Conservation (phyloP, 2,113 vertebrate genomes). For the Poicephalus gulielmi region DNA sequence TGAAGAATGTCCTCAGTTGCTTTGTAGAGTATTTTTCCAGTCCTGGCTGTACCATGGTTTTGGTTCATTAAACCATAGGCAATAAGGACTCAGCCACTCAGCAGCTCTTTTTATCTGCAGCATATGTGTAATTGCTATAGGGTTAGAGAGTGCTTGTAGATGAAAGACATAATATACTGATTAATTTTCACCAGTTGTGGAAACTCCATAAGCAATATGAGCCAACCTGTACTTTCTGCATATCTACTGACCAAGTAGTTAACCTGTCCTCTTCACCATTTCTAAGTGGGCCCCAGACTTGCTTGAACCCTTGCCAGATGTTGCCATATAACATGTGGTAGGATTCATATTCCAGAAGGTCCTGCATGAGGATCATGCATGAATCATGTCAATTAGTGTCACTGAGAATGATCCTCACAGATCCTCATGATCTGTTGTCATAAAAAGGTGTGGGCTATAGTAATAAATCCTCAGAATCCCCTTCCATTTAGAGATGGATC, state of each 20-base stretch:
- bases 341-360: background rate
- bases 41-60: background rate
- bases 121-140: background rate
- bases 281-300: background rate
- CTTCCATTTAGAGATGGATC: background rate
- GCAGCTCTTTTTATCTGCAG: background rate
- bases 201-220: background rate
- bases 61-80: background rate
- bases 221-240: background rate
- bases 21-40: background rate
- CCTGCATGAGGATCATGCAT: background rate
- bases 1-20: background rate
- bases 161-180: background rate
- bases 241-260: background rate
- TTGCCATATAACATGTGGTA: rapidly evolving
- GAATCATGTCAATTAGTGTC: background rate
- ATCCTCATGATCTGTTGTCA: rapidly evolving
- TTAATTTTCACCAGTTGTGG: background rate
- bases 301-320: background rate
- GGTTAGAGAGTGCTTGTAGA: background rate
- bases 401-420: background rate
- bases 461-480: background rate
- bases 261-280: background rate
- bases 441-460: background rate
- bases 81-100: background rate